Evolutionary conservation across 2,888 invertebrate species (phyloP), one percentile per base, ranked within the genome.

Genomic region (Physocephala rufipes): DNA sequence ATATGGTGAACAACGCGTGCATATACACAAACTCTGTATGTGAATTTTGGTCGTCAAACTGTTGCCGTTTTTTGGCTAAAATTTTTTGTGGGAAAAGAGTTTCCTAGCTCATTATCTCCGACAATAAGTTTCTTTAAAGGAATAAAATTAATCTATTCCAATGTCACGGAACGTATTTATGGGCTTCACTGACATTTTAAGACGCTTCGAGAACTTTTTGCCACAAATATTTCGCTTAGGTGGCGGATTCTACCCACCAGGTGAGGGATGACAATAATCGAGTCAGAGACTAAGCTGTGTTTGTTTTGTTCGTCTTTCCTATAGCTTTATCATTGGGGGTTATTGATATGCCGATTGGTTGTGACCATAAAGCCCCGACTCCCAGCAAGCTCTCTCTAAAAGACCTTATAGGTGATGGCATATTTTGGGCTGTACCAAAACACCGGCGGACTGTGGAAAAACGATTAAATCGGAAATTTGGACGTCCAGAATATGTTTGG

Each of bases 381-480:
- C 3, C 51, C 1, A 7, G 4, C 19, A 59, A 62, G 66, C 88
- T 89, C 77, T 88, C 89, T 1, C 76, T 94, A 9, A 90, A 90
- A 78, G 90, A 92, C 75, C 82, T 93, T 19, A 84, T 93, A 63
- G 90, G 90, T 0, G 90, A 94, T 86, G 93, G 93, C 2, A 89
- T 95, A 75, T 83, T 96, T 24, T 92, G 93, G 90, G 96, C 92
- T 64, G 95, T 93, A 1, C 97, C 95, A 0, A 94, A 92, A 81
- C 75, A 76, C 68, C 74, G 97, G 77, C 88, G 95, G 76, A 90
- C 93, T 0, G 76, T 94, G 58, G 96, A 97, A 81, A 92, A 87
- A 82, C 88, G 95, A 73, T 85, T 88, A 77, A 91, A 89, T 59
- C 88, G 95, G 62, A 93, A 91, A 85, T 95, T 89, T 85, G 95